Evolutionary conservation across 1,140 invertebrate genomes (phyloP), one percentile per base, ranked within the genome.

Genomic region (Danaus plexippus): DNA sequence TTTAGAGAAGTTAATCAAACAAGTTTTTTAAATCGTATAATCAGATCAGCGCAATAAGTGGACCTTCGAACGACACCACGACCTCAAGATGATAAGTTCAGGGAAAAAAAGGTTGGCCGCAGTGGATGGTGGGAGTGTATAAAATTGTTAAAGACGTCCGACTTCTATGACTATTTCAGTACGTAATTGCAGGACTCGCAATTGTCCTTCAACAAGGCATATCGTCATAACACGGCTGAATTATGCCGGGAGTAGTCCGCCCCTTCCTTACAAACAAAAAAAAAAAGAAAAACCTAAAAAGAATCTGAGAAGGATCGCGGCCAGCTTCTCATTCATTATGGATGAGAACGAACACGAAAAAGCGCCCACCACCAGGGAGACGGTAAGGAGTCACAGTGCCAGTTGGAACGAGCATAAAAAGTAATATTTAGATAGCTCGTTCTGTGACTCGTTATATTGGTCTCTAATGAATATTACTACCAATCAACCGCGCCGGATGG

Each of bases 161-260:
- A 69, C 72, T 68, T 68, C 66, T 59, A 64, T 78, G 70, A 76
- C 76, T 76, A 76, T 75, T 78, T 75, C 68, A 78, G 69, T 69
- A 64, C 73, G 71, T 76, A 76, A 76, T 75, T 78, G 74, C 72
- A 73, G 66, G 69, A 69, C 65, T 77, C 65, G 70, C 71, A 73
- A 77, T 73, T 77, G 61, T 67, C 64, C 61, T 71, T 66, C 66
- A 66, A 69, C 71, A 72, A 71, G 71, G 70, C 66, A 66, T 66
- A 65, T 63, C 67, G 67, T 72, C 69, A 74, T 74, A 72, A 74
- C 69, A 74, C 63, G 62, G 64, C 63, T 69, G 69, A 74, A 71
- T 74, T 72, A 70, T 70, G 63, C 62, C 62, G 52, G 59, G 49
- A 61, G 57, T 49, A 46, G 40, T 11, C 53, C 53, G 57, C 59